Conservation (phyloP, 1,140 invertebrate genomes). For the Apis mellifera region DNA sequence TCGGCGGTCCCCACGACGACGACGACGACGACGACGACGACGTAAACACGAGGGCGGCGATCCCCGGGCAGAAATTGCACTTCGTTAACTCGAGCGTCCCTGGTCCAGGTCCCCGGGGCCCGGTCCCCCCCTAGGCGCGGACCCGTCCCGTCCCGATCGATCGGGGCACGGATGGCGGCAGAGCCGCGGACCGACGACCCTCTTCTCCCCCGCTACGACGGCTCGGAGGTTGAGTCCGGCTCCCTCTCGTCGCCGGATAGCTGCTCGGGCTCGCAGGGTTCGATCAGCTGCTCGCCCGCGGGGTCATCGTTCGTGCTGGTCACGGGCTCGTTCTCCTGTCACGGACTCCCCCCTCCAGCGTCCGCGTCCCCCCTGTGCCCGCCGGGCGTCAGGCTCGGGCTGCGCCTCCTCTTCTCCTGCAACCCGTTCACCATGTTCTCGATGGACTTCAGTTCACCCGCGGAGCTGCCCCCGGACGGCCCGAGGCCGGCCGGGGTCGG, state of each 20-base stretch:
- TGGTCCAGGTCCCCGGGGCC: conserved; percentile 22
- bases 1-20: conserved; percentile 12
- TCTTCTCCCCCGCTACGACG: conserved; percentile 75
- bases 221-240: conserved; percentile 79
- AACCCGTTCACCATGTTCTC: conserved; percentile 98
- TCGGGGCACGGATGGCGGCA: conserved; percentile 29
- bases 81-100: conserved; percentile 69
- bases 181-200: conserved; percentile 47
- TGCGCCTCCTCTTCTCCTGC: conserved; percentile 85
- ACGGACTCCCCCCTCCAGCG: conserved; percentile 78
- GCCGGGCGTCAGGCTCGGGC: conserved; percentile 72
- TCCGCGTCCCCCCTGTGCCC: conserved; percentile 72
- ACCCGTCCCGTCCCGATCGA: neutral
- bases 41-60: conserved; percentile 14
- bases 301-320: conserved; percentile 73
- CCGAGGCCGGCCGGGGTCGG: conserved; percentile 77
- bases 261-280: conserved; percentile 54
- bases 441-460: conserved; percentile 95
- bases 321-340: conserved; percentile 78
- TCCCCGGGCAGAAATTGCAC: conserved; percentile 74
- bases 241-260: conserved; percentile 64
- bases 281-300: conserved; percentile 58
- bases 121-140: neutral
- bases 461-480: conserved; percentile 76
- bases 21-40: conserved; percentile 29